A percentile compares a stretch with the other conserved stretches of the same genome.
Conservation (phyloP, 2,797 vertebrate genomes). For the Parambassis ranga region DNA sequence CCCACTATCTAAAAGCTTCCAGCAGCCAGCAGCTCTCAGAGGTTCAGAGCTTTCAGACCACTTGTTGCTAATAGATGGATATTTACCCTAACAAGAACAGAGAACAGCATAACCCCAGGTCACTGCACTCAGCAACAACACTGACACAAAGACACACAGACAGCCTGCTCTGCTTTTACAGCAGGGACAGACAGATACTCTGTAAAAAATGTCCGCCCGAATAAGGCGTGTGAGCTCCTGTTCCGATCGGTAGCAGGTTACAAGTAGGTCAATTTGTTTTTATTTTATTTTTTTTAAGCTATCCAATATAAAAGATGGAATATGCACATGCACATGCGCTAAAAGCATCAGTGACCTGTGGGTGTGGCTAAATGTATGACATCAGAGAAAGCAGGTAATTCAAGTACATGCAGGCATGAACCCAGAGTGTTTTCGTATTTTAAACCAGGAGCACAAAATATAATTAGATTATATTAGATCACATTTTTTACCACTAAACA, state of each 20-base stretch:
- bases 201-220: constrained; percentile 25
- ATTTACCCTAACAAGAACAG: constrained; percentile 54
- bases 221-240: background rate
- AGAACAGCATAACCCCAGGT: constrained; percentile 55
- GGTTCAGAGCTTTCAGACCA: constrained; percentile 60
- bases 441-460: no score
- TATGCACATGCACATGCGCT: no score
- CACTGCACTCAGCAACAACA: constrained; percentile 67
- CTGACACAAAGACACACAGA: constrained; percentile 53
- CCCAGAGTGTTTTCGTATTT: no score
- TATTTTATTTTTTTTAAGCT: no score
- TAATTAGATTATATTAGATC: no score
- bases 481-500: no score
- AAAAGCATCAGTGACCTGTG: background rate
- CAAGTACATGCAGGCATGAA: no score
- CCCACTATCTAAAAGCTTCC: constrained; percentile 55
- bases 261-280: constrained; percentile 6
- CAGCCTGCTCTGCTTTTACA: constrained; percentile 50
- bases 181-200: constrained; percentile 46
- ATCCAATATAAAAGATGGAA: background rate
- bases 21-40: constrained; percentile 39
- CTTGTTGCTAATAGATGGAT: constrained; percentile 66
- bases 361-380: background rate
- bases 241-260: background rate
- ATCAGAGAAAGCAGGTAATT: background rate